phyloP scores from a whole-genome alignment of 2,113 vertebrate species.

The Furnarius figulus region DNA sequence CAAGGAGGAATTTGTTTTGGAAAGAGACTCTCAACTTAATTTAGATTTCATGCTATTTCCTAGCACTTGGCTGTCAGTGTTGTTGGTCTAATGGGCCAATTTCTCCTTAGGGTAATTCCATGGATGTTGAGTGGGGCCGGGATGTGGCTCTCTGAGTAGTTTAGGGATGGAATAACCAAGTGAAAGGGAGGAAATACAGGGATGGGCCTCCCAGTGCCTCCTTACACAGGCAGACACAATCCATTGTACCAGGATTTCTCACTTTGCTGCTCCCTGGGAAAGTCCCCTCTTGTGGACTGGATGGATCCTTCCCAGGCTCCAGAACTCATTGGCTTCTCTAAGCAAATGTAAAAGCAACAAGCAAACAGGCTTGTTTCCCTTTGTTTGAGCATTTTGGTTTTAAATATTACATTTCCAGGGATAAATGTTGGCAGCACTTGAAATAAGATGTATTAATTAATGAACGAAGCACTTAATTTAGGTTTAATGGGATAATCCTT shows the following conservation, averaged over 20 bases:
- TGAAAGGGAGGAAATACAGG: accelerated
- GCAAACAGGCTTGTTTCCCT: neutral
- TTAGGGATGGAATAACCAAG: neutral
- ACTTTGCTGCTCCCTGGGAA: neutral
- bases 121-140: neutral
- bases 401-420: slow-evolving; percentile 54
- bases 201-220: neutral
- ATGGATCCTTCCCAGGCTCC: neutral
- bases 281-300: neutral
- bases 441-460: slow-evolving; percentile 72
- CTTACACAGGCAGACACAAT: neutral
- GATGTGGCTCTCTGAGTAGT: neutral
- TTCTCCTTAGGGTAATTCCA: neutral
- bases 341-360: neutral
- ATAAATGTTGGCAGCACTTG: slow-evolving; percentile 67
- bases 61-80: neutral
- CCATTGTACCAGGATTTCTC: neutral
- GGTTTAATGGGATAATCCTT: slow-evolving; percentile 72
- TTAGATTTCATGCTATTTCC: slow-evolving; percentile 36
- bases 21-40: slow-evolving; percentile 50
- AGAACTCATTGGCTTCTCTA: neutral
- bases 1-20: slow-evolving; percentile 47
- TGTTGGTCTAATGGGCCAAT: neutral
- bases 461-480: slow-evolving; percentile 64
- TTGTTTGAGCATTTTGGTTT: neutral